These are phyloP conservation scores for Lithobates pipiens DNA, from an alignment of 2,797 vertebrate genomes.

Conservation along the genomic window DNA sequence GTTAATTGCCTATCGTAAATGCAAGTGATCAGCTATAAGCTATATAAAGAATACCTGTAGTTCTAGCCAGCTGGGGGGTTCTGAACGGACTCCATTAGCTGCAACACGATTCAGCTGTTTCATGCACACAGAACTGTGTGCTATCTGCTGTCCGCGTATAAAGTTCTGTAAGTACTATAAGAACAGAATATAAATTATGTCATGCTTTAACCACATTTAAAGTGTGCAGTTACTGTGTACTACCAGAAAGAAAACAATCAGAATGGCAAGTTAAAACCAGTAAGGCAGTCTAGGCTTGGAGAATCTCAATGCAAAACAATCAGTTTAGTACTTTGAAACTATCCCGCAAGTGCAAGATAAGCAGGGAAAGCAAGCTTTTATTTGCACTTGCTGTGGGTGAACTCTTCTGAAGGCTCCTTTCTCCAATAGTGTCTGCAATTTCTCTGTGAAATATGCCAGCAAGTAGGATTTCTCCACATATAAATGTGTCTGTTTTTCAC, in stretches of 20 bases:
- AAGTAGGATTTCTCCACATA: background rate
- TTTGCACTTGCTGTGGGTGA: no score
- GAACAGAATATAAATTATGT: background rate
- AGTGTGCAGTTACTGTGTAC: background rate
- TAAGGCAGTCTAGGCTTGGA: no score
- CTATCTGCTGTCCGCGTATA: constrained; percentile 81
- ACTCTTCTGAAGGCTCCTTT: no score
- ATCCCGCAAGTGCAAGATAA: no score
- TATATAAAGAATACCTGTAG: constrained; percentile 82
- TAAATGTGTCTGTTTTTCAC: no score
- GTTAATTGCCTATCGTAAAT: background rate
- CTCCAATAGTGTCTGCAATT: no score
- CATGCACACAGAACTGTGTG: constrained; percentile 85
- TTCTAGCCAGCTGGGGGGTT: constrained; percentile 93
- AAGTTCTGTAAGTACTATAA: constrained; percentile 91
- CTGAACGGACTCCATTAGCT: constrained; percentile 84
- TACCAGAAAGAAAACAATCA: no score
- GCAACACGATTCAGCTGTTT: constrained; percentile 87
- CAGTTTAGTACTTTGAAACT: background rate
- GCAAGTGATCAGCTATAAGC: background rate
- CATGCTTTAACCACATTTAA: background rate
- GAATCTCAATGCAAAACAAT: background rate
- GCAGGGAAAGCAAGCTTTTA: no score
- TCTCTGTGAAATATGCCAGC: background rate
- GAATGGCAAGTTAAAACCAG: no score